Evolutionary conservation across 2,113 vertebrate genomes (phyloP), one percentile per base, ranked within the genome.

Genomic region (Myotis lucifugus): DNA sequence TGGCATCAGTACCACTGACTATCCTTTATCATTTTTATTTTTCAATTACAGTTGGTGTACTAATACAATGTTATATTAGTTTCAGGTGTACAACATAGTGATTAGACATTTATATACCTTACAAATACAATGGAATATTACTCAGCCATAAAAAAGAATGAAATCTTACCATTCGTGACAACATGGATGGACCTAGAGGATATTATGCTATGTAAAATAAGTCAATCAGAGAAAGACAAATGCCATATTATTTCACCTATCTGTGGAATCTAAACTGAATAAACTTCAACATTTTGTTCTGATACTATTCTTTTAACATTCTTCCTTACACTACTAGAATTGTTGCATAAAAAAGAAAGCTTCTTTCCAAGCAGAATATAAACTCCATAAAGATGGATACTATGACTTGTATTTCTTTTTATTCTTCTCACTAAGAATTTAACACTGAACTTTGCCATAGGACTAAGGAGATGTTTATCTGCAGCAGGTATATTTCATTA

Each of bases 381-480:
- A 95, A 52, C 50, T 95, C 77, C 48, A 88, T 85, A n/a, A 95
- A 93, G 4, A 27, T 84, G 15, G 14, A 27, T 5, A 69, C 13
- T 78, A 34, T 85, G 37, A 93, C 27, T 88, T 88, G 9, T 84
- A 69, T 90, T 73, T 88, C 69, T 76, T 94, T 86, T 61, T 72
- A 23, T 74, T 93, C 37, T 73, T 86, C n/a, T 82, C 54, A 88
- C 17, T 69, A 89, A 91, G 52, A 91, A 90, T 89, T 94, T 94
- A 95, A n/a, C 46, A n/a, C 70, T 89, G 46, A 95, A 91, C 21
- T 95, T 91, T 40, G 25, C 84, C 54, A 54, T 0, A 34, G 34
- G n/a, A 37, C 56, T 89, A 89, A 88, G 23, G 69, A 77, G 95
- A 74, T 93, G 23, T 94, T 96, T 72, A 72, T 93, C 18, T 95